phyloP scores from a whole-genome alignment of 2,113 vertebrate genomes.

The Fregata magnificens region DNA sequence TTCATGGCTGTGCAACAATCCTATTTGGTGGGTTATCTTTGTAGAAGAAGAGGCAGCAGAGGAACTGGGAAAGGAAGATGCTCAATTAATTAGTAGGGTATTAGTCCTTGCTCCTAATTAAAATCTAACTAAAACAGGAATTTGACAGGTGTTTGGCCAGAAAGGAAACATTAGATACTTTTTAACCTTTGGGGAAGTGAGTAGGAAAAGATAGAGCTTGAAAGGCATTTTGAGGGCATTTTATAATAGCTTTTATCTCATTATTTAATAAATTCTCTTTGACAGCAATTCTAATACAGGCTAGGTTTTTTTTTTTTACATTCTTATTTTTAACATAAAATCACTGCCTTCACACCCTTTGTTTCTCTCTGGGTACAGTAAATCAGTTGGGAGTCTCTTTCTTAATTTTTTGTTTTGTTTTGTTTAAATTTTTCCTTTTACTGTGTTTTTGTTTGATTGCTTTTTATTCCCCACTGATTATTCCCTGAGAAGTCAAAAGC shows the following conservation, averaged over 20 bases:
- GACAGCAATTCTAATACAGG: neutral
- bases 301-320: neutral
- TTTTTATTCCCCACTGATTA: neutral
- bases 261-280: neutral
- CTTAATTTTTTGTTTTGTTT: neutral
- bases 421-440: neutral
- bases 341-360: neutral
- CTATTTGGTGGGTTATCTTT: conserved; percentile 3
- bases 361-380: neutral
- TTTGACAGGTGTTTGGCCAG: conserved; percentile 64
- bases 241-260: neutral
- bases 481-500: neutral
- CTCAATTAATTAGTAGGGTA: conserved; percentile 66
- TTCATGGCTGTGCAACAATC: neutral
- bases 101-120: conserved; percentile 64
- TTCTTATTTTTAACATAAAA: neutral
- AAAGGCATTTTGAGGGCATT: neutral
- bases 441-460: neutral
- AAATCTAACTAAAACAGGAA: conserved; percentile 60
- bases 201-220: neutral
- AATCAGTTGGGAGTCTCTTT: neutral
- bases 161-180: conserved; percentile 39
- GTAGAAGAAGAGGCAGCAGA: neutral
- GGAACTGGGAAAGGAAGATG: conserved; percentile 22
- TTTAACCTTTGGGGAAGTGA: neutral